Base-by-base conservation (phyloP, 2,888 invertebrate species). In the Zele albiditarsus region DNA sequence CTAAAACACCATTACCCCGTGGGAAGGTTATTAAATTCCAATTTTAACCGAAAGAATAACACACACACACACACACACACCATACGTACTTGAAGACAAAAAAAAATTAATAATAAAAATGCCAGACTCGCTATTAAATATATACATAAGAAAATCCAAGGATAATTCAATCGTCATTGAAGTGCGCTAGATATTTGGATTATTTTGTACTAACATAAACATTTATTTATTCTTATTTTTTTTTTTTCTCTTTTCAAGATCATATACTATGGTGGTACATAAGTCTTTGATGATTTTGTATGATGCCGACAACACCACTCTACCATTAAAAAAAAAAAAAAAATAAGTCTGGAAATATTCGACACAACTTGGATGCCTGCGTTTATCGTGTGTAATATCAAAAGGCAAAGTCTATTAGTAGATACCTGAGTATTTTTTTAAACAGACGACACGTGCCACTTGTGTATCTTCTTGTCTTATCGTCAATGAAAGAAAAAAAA, bases 381-480 rank as follows among this genome's bases (percentile, higher is more conserved):
- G 25, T 71, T 28, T 74, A 62, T 74, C 69, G 33, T 69, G 73
- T 74, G 20, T 20, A 53, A 53, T 53, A 74, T 71, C 65, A 74
- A 74, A 70, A 69, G 60, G 65, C n/a, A n/a, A 70, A 42, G 62
- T 49, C 71, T 71, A 71, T 75, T 75, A 71, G 58, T 58, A 27
- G 28, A 27, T 60, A 57, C 58, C 28, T 53, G 66, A 46, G 60
- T 27, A 27, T 62, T 42, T 38, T 69, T 69, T 62, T n/a, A n/a
- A 27, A 49, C 67, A 60, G 78, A 77, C 79, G 83, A 82, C 85
- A 81, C 86, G 86, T 84, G 86, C 85, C 85, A 82, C 84, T 84
- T 83, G 81, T 73, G 80, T 60, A 33, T 27, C 58, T 66, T 77
- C 74, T 81, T 80, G 73, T 74, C 75, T 71, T 84, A 83, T 83